Evolutionary conservation across 2,888 invertebrate species (phyloP).

Genomic region (Melieria crassipennis): DNA sequence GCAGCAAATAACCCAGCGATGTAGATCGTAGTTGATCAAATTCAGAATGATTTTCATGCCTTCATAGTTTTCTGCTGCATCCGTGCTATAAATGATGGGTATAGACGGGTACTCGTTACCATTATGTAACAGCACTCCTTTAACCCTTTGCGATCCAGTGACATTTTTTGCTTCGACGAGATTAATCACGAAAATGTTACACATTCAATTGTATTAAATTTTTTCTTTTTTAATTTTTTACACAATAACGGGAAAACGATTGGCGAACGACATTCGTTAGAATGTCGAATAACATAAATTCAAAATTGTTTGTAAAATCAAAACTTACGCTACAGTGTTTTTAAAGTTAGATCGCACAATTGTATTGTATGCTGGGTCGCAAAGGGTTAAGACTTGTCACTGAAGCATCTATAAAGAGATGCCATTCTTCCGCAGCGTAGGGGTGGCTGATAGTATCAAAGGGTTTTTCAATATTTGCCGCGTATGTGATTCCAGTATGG

Average conservation of each 20-base stretch:
- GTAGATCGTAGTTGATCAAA: constrained; percentile 10
- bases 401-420: constrained; percentile 29
- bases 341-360: no score
- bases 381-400: constrained; percentile 13
- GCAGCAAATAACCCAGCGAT: constrained; percentile 17
- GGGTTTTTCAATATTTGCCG: constrained; percentile 6
- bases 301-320: no score
- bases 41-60: constrained; percentile 16
- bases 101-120: constrained; percentile 25
- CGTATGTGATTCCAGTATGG: no score
- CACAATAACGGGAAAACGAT: no score
- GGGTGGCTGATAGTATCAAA: constrained; percentile 17
- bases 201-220: no score
- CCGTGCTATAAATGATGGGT: constrained; percentile 17
- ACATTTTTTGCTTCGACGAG: no score
- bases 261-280: no score
- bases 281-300: no score
- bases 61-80: constrained; percentile 16
- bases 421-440: constrained; percentile 23
- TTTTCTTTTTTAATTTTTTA: no score
- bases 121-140: constrained; percentile 21
- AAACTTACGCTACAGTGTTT: no score
- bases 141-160: not conserved
- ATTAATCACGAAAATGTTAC: no score
- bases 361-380: no score